Conservation (phyloP, 2,797 vertebrate species). For the Leucoraja ocellata region DNA sequence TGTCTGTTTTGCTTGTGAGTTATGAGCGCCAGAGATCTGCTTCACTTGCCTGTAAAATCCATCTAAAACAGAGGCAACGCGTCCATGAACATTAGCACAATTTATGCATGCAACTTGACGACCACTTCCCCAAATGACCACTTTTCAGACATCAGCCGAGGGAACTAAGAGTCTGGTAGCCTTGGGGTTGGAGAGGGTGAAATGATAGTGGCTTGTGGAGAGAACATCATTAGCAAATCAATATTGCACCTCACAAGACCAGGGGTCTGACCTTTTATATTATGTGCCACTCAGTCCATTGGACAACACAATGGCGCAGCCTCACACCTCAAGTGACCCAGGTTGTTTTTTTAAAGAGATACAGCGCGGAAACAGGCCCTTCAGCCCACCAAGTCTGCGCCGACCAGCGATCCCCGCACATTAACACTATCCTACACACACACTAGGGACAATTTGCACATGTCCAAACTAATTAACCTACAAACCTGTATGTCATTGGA, state of each 20-base stretch:
- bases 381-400: too few relatives aligned
- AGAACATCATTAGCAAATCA: background rate
- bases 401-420: too few relatives aligned
- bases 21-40: constrained; percentile 89
- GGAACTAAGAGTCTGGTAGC: background rate
- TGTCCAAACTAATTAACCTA: too few relatives aligned
- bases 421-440: too few relatives aligned
- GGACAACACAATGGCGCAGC: too few relatives aligned
- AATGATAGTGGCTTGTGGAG: background rate
- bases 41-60: constrained; percentile 91
- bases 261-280: background rate
- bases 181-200: background rate
- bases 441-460: too few relatives aligned
- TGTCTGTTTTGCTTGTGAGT: constrained; percentile 68
- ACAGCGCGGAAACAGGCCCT: too few relatives aligned
- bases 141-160: background rate
- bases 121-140: constrained; percentile 16
- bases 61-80: constrained; percentile 63
- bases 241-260: background rate
- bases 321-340: too few relatives aligned
- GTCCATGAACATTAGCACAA: constrained; percentile 31
- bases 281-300: background rate
- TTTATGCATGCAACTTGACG: background rate
- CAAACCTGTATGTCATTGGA: too few relatives aligned
- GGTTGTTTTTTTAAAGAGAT: too few relatives aligned